Evolutionary conservation across 2,888 invertebrate species (phyloP).

Genomic region (Orchestes rusci): DNA sequence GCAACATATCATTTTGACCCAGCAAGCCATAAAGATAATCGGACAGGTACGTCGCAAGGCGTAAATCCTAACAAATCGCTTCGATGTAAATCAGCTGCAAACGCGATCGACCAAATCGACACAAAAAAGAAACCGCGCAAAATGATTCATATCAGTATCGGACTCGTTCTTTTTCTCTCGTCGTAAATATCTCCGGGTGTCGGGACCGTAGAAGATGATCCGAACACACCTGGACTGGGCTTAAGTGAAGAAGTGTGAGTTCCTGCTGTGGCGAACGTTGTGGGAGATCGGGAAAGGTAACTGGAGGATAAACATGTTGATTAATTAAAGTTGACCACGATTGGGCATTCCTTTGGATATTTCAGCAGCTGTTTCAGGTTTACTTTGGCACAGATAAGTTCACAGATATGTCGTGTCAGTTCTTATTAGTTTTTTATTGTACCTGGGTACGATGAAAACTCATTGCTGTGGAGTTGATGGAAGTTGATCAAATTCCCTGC

Average conservation of each 20-base stretch:
- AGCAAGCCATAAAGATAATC: conserved; percentile 30
- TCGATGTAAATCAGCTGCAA: conserved; percentile 37
- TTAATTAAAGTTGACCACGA: conserved; percentile 12
- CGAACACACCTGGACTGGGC: conserved; percentile 20
- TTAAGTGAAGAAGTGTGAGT: conserved; percentile 24
- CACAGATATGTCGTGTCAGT: not conserved
- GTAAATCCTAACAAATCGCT: conserved; percentile 37
- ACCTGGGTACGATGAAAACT: too few relatives aligned
- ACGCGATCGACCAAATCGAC: conserved; percentile 38
- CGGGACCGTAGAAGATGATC: conserved; percentile 6
- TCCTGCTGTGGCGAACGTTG: conserved; percentile 19
- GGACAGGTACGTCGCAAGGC: conserved; percentile 32
- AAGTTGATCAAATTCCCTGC: too few relatives aligned
- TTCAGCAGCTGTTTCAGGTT: too few relatives aligned
- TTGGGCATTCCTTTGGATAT: not conserved
- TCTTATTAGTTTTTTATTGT: too few relatives aligned
- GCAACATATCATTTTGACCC: conserved; percentile 25
- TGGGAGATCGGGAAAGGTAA: conserved; percentile 16
- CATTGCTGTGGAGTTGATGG: too few relatives aligned
- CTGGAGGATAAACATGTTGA: conserved; percentile 17
- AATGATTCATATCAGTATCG: conserved; percentile 19
- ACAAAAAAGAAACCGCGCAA: conserved; percentile 25
- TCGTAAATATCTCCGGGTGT: conserved; percentile 20
- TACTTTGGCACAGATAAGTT: not conserved
- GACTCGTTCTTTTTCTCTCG: conserved; percentile 19